Conservation (phyloP, 2,113 vertebrate species). For the Sorex araneus region DNA sequence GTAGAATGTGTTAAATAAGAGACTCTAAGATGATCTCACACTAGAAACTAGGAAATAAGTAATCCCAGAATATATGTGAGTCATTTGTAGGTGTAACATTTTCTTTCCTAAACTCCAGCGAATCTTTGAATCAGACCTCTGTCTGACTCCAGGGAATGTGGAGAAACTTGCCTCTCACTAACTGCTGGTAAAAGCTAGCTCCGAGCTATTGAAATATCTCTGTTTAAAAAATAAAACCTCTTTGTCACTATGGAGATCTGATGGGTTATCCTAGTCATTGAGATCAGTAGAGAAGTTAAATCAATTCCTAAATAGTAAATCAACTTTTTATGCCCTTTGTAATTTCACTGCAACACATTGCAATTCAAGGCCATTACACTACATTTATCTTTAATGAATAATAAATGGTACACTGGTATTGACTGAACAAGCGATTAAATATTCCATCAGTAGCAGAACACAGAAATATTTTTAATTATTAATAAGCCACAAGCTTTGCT, state of each 20-base stretch:
- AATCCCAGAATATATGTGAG: background rate
- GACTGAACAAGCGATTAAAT: slow-evolving; percentile 91
- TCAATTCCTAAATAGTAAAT: slow-evolving; percentile 90
- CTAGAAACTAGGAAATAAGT: slow-evolving; percentile 56
- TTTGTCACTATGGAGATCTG: slow-evolving; percentile 77
- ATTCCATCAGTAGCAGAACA: slow-evolving; percentile 91
- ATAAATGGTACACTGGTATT: slow-evolving; percentile 90
- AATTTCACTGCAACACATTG: slow-evolving; percentile 87
- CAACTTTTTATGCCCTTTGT: slow-evolving; percentile 86
- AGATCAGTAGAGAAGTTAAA: slow-evolving; percentile 87
- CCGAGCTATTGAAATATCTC: background rate
- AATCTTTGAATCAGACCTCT: background rate
- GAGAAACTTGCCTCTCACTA: background rate
- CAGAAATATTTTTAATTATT: slow-evolving; percentile 91
- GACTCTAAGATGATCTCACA: background rate
- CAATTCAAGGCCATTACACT: slow-evolving; percentile 86
- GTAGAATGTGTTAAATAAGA: slow-evolving; percentile 67
- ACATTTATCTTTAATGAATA: slow-evolving; percentile 93
- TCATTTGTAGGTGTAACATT: background rate
- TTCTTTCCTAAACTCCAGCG: slow-evolving; percentile 18
- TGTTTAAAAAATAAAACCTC: slow-evolving; percentile 64
- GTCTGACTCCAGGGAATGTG: background rate
- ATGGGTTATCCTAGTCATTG: slow-evolving; percentile 83
- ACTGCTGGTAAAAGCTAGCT: background rate
- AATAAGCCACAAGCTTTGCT: slow-evolving; percentile 88